Evolutionary conservation across 2,113 vertebrate species (phyloP).

Genomic region (Stegastes partitus): DNA sequence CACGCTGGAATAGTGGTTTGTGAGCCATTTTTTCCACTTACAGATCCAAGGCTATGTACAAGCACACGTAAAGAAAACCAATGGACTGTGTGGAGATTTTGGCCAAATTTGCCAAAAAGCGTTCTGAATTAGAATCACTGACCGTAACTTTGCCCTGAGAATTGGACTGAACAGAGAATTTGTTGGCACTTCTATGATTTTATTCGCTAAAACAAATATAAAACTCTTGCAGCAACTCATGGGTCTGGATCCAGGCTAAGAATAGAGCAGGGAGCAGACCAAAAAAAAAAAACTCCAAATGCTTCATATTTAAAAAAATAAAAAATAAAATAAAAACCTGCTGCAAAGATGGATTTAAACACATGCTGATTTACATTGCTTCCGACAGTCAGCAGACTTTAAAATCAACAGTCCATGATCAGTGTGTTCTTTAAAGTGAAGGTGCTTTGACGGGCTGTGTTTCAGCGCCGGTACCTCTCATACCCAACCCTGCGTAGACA

Average conservation of each 20-base stretch:
- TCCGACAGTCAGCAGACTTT: constrained; percentile 35
- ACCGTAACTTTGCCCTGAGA: neutral
- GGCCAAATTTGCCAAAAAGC: too few species aligned
- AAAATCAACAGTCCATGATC: constrained; percentile 35
- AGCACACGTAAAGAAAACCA: too few species aligned
- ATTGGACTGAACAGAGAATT: neutral
- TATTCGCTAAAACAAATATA: neutral
- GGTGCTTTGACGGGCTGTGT: neutral
- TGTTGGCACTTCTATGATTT: too few species aligned
- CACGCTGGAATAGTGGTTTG: too few species aligned
- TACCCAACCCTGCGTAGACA: constrained; percentile 83
- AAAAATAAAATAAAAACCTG: neutral
- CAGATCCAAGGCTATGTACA: too few species aligned
- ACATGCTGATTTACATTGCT: constrained; percentile 4
- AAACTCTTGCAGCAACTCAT: neutral
- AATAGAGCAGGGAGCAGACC: constrained; percentile 5
- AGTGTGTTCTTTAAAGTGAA: neutral
- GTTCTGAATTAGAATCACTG: too few species aligned
- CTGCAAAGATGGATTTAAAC: neutral
- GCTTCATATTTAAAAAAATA: neutral
- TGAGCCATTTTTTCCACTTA: too few species aligned
- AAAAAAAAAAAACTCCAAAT: neutral
- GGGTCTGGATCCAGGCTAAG: neutral
- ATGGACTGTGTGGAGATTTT: too few species aligned
- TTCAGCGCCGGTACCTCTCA: constrained; percentile 33